Percentiles rank a stretch among this genome's conserved stretches.
Conservation (phyloP, 2,797 vertebrate genomes). For the Protonibea diacanthus region DNA sequence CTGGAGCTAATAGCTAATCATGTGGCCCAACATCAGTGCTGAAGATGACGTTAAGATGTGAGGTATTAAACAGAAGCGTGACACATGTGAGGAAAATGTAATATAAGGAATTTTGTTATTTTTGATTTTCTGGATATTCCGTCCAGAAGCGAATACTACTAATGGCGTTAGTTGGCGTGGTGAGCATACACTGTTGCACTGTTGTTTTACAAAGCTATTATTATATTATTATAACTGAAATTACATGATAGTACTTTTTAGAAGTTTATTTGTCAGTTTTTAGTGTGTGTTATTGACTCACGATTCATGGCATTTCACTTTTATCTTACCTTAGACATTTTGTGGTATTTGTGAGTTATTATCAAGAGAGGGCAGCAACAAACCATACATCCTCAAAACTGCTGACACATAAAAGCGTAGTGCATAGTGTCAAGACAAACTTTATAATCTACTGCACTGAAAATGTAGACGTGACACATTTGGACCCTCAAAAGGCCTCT, state of each 20-base stretch:
- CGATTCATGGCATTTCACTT: not conserved
- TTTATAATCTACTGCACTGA: not conserved
- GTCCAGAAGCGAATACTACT: too few species aligned
- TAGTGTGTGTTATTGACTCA: not conserved
- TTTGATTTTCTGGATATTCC: slow-evolving; percentile 35
- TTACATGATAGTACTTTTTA: not conserved
- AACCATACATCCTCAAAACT: not conserved
- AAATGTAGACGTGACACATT: not conserved
- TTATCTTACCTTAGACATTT: not conserved
- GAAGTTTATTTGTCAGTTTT: not conserved
- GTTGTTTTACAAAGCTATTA: not conserved
- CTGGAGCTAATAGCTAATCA: slow-evolving; percentile 13
- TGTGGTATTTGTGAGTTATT: not conserved
- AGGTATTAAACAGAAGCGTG: slow-evolving; percentile 30
- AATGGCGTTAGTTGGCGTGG: too few species aligned
- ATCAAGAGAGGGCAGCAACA: not conserved
- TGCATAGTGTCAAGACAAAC: not conserved
- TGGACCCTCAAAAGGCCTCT: too few species aligned
- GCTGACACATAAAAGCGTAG: not conserved
- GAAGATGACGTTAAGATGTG: slow-evolving; percentile 11
- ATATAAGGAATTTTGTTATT: slow-evolving; percentile 38
- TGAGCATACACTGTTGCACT: too few species aligned
- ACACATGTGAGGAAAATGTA: slow-evolving; percentile 46
- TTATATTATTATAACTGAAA: not conserved
- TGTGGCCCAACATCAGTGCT: slow-evolving; percentile 7